Evolutionary conservation across 1,140 invertebrate genomes (phyloP), one percentile per base, ranked within the genome.

Genomic region (Drosophila varians): DNA sequence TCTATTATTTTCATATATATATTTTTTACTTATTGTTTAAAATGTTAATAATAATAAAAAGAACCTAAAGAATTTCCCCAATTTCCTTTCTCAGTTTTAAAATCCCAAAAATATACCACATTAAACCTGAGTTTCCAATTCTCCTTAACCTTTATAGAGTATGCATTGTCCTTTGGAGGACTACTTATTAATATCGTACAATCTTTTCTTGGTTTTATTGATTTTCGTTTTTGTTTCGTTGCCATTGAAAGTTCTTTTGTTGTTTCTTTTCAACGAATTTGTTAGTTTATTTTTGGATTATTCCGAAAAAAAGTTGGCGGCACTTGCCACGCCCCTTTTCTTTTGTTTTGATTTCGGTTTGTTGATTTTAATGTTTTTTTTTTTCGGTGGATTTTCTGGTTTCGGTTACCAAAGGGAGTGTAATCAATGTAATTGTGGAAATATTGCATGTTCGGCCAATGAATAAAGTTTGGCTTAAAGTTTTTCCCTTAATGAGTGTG

Each of bases 231-330:
- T 48, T 54, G 52, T 52, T 77, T 21, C 61, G 65, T 54, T 80
- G 77, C 72, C 77, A 80, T 80, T 80, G 77, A 80, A 80, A 75
- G 46, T 76, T 69, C 65, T 66, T 56, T 51, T 66, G 56, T 66
- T 66, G 38, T 4, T 53, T 26, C 12, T 62, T 54, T 54, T 18
- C 21, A 25, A 51, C 36, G 38, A 55, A 48, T 68, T 68, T 49
- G 49, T 36, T 23, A 38, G 45, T 75, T 79, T 79, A 79, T 75
- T 79, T 79, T 79, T 65, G 76, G 77, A 78, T 74, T 79, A 56
- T 62, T 34, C 56, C 68, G 28, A 60, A 53, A 65, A 31, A 31
- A 31, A 2, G 57, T 64, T 34, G 23, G 31, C 49, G 72, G 38
- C 43, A 19, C 43, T 48, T 21, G 61, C 31, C 55, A 78, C 74